Evolutionary conservation across 2,888 invertebrate genomes (phyloP), one percentile per base, ranked within the genome.

Genomic region (Dasysyrphus albostriatus): DNA sequence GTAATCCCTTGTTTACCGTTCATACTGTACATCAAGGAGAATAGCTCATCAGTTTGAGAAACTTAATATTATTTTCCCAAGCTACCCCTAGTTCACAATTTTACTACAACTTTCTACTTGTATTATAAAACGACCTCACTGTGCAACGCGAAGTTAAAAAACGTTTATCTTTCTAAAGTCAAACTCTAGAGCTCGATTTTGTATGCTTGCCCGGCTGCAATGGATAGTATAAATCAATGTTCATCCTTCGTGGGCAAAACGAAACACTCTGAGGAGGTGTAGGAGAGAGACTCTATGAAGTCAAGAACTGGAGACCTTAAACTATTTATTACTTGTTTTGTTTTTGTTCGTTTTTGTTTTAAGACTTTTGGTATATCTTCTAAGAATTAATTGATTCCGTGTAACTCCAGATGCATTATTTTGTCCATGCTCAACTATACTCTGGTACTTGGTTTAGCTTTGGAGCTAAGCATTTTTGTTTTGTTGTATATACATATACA

Each of bases 381-480:
- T 73, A 56, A 42, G 81, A 85, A 85, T 85, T 85, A 85, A 85
- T 85, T 85, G 84, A 85, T 85, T 85, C 81, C 82, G 81, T 85
- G 84, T 85, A 85, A 85, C 81, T 73, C 81, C 81, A 84, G 81
- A 81, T 81, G 80, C 80, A 84, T 75, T 84, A 81, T 76, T 84
- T 63, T 73, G 47, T 39, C 51, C 61, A 61, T 47, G 51, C 14
- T 58, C 58, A 67, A 42, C 58, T 73, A n/a, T n/a, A 37, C 47
- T 9, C 29, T 44, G 47, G 42, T 9, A n/a, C n/a, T 47, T n/a
- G 44, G 10, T 37, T 59, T 32, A 19, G 34, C 73, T 44, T 59
- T 49, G 24, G 7, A 32, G 24, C 14, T 32, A 16, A 14, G 7
- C 16, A 44, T 54, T 54, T 24, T 70, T 3, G 24, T 24, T 3